Evolutionary conservation across 2,113 vertebrate genomes (phyloP).

Genomic region (Entosphenus tridentatus): DNA sequence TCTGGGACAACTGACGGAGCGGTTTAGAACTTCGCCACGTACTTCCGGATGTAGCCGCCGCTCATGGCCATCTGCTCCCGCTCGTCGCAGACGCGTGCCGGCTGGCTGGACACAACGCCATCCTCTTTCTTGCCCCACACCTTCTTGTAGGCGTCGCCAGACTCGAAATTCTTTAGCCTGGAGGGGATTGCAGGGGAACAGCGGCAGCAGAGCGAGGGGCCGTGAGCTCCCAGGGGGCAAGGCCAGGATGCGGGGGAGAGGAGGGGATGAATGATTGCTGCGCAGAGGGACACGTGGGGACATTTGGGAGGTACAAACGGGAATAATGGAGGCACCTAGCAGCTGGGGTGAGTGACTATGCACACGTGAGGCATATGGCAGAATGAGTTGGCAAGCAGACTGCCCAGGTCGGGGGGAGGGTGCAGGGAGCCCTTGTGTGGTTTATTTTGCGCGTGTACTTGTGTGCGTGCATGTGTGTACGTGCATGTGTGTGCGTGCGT

Average conservation of each 20-base stretch:
- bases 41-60: slow-evolving; percentile 36
- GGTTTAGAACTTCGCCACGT: not conserved
- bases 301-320: too few species aligned
- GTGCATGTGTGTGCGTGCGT: not conserved
- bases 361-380: too few species aligned
- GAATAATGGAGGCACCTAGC: too few species aligned
- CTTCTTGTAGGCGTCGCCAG: slow-evolving; percentile 26
- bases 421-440: too few species aligned
- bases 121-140: slow-evolving; percentile 32
- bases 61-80: slow-evolving; percentile 43
- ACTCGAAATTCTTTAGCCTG: slow-evolving; percentile 33
- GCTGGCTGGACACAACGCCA: slow-evolving; percentile 31
- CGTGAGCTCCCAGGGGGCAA: not conserved
- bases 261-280: not conserved
- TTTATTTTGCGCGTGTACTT: not conserved
- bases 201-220: too few species aligned
- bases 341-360: too few species aligned
- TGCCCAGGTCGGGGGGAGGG: too few species aligned
- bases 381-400: too few species aligned
- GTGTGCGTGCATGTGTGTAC: not conserved
- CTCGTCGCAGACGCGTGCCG: slow-evolving; percentile 30
- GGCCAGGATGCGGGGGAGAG: not conserved
- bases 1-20: too few species aligned
- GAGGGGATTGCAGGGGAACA: too few species aligned
- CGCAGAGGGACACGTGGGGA: too few species aligned